Evolutionary conservation across 1,140 invertebrate genomes (phyloP).

Genomic region (Colletes gigas): DNA sequence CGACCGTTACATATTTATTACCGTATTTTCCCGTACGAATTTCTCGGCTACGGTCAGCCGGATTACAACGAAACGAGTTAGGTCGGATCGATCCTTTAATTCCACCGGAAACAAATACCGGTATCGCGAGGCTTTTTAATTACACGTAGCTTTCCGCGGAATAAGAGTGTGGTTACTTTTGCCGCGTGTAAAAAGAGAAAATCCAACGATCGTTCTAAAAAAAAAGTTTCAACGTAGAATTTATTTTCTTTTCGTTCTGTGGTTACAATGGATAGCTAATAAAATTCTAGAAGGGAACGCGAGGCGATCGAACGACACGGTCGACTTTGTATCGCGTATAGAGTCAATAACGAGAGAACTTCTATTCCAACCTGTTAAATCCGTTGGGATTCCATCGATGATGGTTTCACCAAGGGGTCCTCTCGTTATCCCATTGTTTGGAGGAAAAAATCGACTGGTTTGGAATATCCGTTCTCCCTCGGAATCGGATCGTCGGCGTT

Average conservation of each 20-base stretch:
- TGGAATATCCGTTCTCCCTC: not conserved
- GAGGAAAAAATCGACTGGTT: not conserved
- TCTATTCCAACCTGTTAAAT: not conserved
- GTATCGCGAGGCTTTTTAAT: too few relatives aligned
- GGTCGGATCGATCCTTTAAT: not conserved
- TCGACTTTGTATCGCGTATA: too few relatives aligned
- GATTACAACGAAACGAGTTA: not conserved
- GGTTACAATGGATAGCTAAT: not conserved
- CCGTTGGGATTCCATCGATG: conserved; percentile 1
- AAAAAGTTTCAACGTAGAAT: too few relatives aligned
- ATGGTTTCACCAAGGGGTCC: conserved; percentile 2
- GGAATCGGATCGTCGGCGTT: conserved; percentile 1
- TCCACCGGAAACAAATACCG: not conserved
- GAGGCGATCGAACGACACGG: too few relatives aligned
- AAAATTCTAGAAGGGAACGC: too few relatives aligned
- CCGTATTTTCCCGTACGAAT: not conserved
- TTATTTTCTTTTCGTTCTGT: too few relatives aligned
- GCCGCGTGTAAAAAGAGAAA: too few relatives aligned
- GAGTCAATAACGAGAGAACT: not conserved
- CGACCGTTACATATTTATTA: conserved; percentile 15
- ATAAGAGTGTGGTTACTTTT: too few relatives aligned
- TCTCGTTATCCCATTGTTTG: not conserved
- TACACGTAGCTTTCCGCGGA: not conserved
- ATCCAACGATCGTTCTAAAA: too few relatives aligned
- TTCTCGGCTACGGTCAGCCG: not conserved